Evolutionary conservation across 2,113 vertebrate species (phyloP).

Genomic region (cattle (Bos taurus)): ARS-UCD2.0 NC_037328.1:65590001-65590500

Average conservation of each 20-base stretch:
- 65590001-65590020: not conserved
- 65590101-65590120: not conserved
- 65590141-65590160: not conserved
- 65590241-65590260: conserved; percentile 26
- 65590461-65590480: not conserved
- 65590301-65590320: not conserved
- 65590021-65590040: not conserved
- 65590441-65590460: not conserved
- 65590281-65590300: conserved; percentile 10
- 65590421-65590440: not conserved
- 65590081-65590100: not conserved
- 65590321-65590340: conserved; percentile 6
- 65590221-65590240: not conserved
- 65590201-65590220: not conserved
- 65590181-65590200: not conserved
- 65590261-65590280: not conserved
- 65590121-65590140: not conserved
- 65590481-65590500: conserved; percentile 3
- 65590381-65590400: not conserved
- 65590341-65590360: not conserved
- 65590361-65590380: conserved; percentile 36
- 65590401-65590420: conserved; percentile 3
- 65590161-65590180: not conserved
- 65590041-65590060: not conserved
- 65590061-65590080: not conserved